Evolutionary conservation across 64 coral and sea anemone genomes (phyloP), one percentile per base, ranked within the genome.

Genomic region (Pocillopora damicornis): DNA sequence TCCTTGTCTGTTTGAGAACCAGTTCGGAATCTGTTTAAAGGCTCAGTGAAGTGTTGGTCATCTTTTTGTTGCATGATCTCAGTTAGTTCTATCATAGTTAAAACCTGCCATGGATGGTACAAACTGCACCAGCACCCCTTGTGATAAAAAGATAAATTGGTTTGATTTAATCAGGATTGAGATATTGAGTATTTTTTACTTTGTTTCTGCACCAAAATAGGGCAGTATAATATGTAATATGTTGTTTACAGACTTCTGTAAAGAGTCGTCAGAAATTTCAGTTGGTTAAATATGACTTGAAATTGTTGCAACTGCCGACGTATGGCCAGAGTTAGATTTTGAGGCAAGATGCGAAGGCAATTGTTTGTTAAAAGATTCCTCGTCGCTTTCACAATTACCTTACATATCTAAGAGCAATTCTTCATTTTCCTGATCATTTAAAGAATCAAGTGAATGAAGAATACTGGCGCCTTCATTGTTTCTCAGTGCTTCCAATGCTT

Each of bases 81-180:
- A 42, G 78, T 90, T 60, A 90, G 76, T 90, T 90, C 88, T 22
- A 82, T 59, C 78, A 90, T 73, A 81, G 64, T 74, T 45, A 90
- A 90, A 59, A 90, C 26, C 1, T 64, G 35, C 77, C 88, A 89
- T 68, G 88, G 88, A 89, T 89, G 88, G 42, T 23, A 80, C 26
- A 80, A 75, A 90, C 42, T 51, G 42, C 42, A 51, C 42, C 42
- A 7, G 42, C 42, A 87, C 69, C 86, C 9, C 86, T 45, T 58
- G 87, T 88, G 30, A 88, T 76, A 88, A 88, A 88, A 38, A 88
- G 87, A 68, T 87, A 76, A 14, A 87, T 51, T 88, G 87, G 87
- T 67, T 88, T 68, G 75, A 88, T 10, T 59, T 88, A 25, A 22
- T 63, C 61, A 66, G 87, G 87, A n/a, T 88, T 77, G 13, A 88